Evolutionary conservation across 2,888 invertebrate genomes (phyloP), one percentile per base, ranked within the genome.

Genomic region (Meganola albula): DNA sequence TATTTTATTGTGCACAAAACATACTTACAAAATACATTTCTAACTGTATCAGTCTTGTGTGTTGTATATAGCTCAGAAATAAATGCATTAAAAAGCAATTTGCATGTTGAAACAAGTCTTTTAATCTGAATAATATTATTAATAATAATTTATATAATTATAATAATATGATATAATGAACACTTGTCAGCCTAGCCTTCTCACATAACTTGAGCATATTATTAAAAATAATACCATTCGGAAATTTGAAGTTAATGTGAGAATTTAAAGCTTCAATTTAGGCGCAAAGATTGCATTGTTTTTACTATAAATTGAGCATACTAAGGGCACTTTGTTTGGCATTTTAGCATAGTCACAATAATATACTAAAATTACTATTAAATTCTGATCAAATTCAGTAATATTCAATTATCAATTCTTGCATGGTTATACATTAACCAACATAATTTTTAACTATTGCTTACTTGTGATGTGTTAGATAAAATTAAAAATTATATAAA

Each of bases 21-120:
- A 74, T 70, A 74, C 74, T 76, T 77, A 83, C 71, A 84, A 80
- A 78, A 74, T 74, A 82, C 65, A 58, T 63, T 60, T 72, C 73
- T 74, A 75, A 68, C 64, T 66, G 70, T 74, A 79, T 83, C 84
- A 85, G 84, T 84, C 84, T 84, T 84, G 84, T 84, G 82, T 82
- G 77, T 77, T 82, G 82, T 83, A 82, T 84, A 79, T 75, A 77
- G 74, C 73, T 74, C 74, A 66, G 71, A 82, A 79, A 74, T 74
- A 78, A 82, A 83, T 80, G 82, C 80, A 68, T 41, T 70, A 68
- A 66, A 69, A 83, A 82, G 80, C 78, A 64, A 63, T 67, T 62
- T 58, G 63, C 61, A 63, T 53, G 58, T 53, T 39, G 43, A 27
- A 49, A 48, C 34, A 48, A 50, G 36, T 40, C 34, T 45, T 45